These are phyloP conservation scores for Cyphomyrus discorhynchus DNA, from an alignment of 2,113 vertebrate species.

Conservation along the genomic window DNA sequence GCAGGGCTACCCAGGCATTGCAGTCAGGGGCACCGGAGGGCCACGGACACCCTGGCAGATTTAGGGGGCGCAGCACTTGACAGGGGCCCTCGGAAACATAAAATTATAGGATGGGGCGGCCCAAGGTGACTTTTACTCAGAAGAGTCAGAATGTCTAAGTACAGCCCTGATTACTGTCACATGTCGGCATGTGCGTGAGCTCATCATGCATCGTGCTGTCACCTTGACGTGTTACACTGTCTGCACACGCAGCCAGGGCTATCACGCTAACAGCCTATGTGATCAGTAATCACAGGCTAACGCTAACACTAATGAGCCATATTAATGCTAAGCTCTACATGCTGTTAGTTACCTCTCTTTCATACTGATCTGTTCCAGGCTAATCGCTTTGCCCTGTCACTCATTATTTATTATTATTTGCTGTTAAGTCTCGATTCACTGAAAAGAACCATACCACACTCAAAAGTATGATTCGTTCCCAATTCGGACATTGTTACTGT, in stretches of 20 bases:
- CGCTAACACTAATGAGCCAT: background rate
- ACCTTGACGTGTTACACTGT: background rate
- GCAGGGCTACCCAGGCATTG: background rate
- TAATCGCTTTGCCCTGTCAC: background rate
- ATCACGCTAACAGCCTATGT: background rate
- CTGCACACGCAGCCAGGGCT: background rate
- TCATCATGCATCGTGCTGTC: background rate
- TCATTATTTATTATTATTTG: background rate
- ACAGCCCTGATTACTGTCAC: background rate
- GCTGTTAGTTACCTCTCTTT: background rate
- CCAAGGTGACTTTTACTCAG: background rate
- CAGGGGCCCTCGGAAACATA: background rate
- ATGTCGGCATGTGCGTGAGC: background rate
- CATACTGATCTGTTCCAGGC: background rate
- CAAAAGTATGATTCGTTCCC: background rate
- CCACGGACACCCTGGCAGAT: background rate
- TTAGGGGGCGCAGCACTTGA: background rate
- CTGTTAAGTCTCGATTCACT: background rate
- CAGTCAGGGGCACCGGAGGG: background rate
- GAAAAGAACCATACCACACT: too few species aligned
- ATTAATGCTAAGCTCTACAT: background rate
- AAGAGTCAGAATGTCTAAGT: background rate
- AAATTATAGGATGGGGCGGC: background rate
- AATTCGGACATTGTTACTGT: background rate
- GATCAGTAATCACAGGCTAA: background rate